Base-by-base conservation (phyloP, 2,888 invertebrate species). In the Elysia crispata region DNA sequence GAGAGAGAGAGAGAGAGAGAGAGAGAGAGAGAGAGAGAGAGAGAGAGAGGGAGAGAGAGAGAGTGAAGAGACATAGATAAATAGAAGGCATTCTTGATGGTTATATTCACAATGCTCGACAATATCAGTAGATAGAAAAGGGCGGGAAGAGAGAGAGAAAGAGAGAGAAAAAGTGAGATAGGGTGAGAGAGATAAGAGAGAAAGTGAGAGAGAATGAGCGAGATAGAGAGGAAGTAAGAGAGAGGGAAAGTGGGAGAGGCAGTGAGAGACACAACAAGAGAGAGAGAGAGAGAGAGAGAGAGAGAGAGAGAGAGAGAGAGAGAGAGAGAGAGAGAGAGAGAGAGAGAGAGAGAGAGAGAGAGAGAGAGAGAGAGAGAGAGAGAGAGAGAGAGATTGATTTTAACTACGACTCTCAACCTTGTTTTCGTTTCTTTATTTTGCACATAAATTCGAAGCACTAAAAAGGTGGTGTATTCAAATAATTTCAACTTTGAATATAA, bases 21-120 rank as follows among this genome's bases (percentile, higher is more conserved):
- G 70, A 70, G 77, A 77, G 57, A 28, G 70, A 70, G 57, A 70
- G 70, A 69, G 25, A n/a, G 60, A 30, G 50, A 31, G 33, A 33
- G 67, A 41, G 25, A 69, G 60, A 49, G 74, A 69, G 18, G 20
- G 30, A 33, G 50, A 18, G 33, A n/a, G n/a, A n/a, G n/a, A n/a
- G n/a, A n/a, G n/a, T n/a, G n/a, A n/a, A n/a, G n/a, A n/a, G n/a
- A n/a, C 18, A 41, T 15, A 20, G 54, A 54, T 54, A 20, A 54
- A 13, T 20, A 15, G 54, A 54, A 54, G 54, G 54, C 20, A 20
- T 20, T 20, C 20, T 20, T 54, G 54, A 54, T 54, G 54, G 20
- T 54, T 15, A 20, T 13, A 13, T 20, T 54, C 20, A 54, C 54
- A 20, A 15, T 54, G 13, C 20, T 54, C 54, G 54, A 15, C 13